Base-by-base conservation (phyloP, 2,888 invertebrate species). In the Aphrophora alni region DNA sequence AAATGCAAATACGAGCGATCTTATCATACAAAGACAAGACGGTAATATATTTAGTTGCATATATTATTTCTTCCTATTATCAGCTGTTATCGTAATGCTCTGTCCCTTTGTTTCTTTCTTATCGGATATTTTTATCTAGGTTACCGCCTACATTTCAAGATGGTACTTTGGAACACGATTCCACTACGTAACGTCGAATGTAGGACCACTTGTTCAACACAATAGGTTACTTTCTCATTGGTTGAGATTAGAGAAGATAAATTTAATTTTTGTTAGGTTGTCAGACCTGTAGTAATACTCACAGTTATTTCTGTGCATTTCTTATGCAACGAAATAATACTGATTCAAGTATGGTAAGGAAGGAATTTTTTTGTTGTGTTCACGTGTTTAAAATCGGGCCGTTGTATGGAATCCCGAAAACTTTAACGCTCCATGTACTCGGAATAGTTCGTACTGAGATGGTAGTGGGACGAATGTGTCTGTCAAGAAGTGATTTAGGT, bases 131-230 rank as follows among this genome's bases (percentile, higher is more conserved):
- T 59, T 21, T 3, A 59, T 59, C 59, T 21, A n/a, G 7, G 59
- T 59, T 59, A 5, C 59, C 59, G 59, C 59, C 59, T 59, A 59
- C 59, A 59, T 59, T 59, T 59, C 59, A 59, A 59, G 59, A 59
- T 59, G 59, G 59, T 59, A 59, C 59, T 59, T 59, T 14, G 59
- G 59, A n/a, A 59, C 59, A 59, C 59, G 33, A 33, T 33, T 33
- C n/a, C n/a, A n/a, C n/a, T n/a, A n/a, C n/a, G 44, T 44, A 44
- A 44, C 44, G 59, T 59, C 59, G 21, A 17, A 44, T 17, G 44
- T 44, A 14, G 44, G 44, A 44, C 44, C 44, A 21, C 5, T 59
- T 2, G 44, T 14, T 8, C 5, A 33, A 59, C 14, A 59, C 59
- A 59, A 59, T 59, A 21, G 21, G 59, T 2, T 21, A 21, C 59